These are phyloP conservation scores for Sympetrum striolatum DNA, from an alignment of 2,888 invertebrate genomes.

Conservation along the genomic window DNA sequence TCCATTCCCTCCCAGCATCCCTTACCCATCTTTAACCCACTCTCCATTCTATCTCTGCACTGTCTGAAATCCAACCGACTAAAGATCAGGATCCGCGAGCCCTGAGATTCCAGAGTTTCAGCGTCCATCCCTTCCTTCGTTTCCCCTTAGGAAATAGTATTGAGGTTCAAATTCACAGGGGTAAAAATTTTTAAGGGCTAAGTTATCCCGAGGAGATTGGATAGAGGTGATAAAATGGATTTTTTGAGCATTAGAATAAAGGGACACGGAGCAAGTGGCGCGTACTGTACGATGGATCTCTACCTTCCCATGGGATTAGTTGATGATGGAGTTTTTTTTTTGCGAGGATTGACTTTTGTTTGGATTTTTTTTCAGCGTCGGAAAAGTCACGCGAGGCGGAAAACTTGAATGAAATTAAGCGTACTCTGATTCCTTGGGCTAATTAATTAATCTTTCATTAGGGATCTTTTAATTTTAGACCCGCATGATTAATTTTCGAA, in stretches of 20 bases:
- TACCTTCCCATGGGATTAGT: not conserved
- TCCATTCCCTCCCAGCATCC: not conserved
- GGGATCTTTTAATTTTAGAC: not conserved
- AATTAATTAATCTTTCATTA: not conserved
- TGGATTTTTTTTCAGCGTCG: not conserved
- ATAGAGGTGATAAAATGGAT: not conserved
- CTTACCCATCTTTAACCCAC: not conserved
- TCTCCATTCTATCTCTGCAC: not conserved
- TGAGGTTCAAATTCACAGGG: not conserved
- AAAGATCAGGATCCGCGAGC: not conserved
- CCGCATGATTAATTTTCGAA: no score
- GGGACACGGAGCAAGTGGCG: not conserved
- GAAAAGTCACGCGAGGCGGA: not conserved
- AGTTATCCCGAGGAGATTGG: not conserved
- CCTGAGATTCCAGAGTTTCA: not conserved
- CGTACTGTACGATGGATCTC: not conserved
- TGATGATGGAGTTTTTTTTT: not conserved
- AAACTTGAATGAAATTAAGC: not conserved
- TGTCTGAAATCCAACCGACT: not conserved
- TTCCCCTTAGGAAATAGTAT: not conserved
- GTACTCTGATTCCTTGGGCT: not conserved
- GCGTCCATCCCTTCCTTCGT: not conserved
- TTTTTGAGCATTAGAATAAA: not conserved
- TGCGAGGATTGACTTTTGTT: not conserved
- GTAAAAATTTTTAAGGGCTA: not conserved